Base-by-base conservation (phyloP, 1,140 invertebrate species). In the Hormaphis cornu region DNA sequence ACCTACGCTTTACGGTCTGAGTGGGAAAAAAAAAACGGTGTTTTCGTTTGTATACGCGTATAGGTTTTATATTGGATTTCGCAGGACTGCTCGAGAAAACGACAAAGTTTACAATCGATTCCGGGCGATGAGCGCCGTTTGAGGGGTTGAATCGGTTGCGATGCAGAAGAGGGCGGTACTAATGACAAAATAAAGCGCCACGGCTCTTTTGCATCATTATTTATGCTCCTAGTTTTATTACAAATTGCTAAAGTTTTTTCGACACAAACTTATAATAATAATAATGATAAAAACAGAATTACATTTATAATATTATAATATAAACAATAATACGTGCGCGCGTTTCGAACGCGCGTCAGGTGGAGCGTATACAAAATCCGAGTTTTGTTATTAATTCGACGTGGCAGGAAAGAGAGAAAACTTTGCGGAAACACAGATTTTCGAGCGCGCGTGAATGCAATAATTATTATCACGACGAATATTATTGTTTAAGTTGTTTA, bases 171-270 rank as follows among this genome's bases (percentile, higher is more conserved):
- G 30, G 14, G 18, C 18, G 53, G 30, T 63, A 50, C 61, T 66
- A 66, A 66, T 46, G 61, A 50, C 61, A 66, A 66, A 66, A 66
- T 50, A 66, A 66, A 66, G 28, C 61, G 61, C 33, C 28, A 35
- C 28, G 30, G 28, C 44, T 42, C 35, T 63, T 63, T 63, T 48
- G 28, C 61, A 50, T 66, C 61, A 50, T 66, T 66, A 66, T 66
- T 66, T 66, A 66, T 35, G n/a, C 35, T 66, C 18, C 14, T 2
- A 14, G 16, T 66, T 66, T 66, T 33, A 44, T 26, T 66, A 66
- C 61, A 66, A 66, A 66, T 66, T 66, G 61, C 42, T 66, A 66
- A 66, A 66, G 61, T 66, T 66, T 66, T 48, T 66, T 66, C n/a
- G 61, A 66, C 61, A 35, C 44, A 50, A 50, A 66, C 44, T 66